Evolutionary conservation across 53 echinoderm and acorn worm genomes (phyloP).

Genomic region (Patiria pectinifera): DNA sequence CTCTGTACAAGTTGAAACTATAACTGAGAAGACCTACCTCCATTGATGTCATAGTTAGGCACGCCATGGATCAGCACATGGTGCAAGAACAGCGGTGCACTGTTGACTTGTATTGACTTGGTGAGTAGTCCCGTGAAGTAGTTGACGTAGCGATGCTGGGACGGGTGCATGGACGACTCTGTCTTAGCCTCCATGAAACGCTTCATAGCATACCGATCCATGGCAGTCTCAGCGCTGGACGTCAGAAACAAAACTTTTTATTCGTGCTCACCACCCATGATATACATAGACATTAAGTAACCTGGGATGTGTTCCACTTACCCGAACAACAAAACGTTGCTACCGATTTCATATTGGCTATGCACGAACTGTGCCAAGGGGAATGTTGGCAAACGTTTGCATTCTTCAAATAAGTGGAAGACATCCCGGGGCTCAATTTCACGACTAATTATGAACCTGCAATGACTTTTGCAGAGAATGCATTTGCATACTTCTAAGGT

Average conservation of each 20-base stretch:
- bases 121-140: conserved; percentile 90
- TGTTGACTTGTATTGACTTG: conserved; percentile 95
- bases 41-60: conserved; percentile 92
- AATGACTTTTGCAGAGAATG: no score
- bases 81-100: conserved; percentile 88
- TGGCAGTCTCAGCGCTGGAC: conserved; percentile 73
- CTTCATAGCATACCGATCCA: conserved; percentile 96
- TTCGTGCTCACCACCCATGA: background rate
- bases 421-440: no score
- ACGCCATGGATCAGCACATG: conserved; percentile 93
- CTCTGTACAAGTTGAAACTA: background rate
- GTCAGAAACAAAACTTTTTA: background rate
- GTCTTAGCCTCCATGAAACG: conserved; percentile 91
- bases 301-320: no score
- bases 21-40: conserved; percentile 72
- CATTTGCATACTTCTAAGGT: no score
- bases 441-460: no score
- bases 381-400: no score
- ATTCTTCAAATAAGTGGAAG: no score
- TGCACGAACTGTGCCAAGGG: no score
- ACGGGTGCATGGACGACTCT: conserved; percentile 80
- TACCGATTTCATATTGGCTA: no score
- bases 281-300: no score
- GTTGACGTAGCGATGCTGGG: conserved; percentile 91
- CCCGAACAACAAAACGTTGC: no score